Percentiles rank a stretch among this genome's conserved stretches.
phyloP scores from a whole-genome alignment of 2,797 vertebrate species.

The Morus bassanus region DNA sequence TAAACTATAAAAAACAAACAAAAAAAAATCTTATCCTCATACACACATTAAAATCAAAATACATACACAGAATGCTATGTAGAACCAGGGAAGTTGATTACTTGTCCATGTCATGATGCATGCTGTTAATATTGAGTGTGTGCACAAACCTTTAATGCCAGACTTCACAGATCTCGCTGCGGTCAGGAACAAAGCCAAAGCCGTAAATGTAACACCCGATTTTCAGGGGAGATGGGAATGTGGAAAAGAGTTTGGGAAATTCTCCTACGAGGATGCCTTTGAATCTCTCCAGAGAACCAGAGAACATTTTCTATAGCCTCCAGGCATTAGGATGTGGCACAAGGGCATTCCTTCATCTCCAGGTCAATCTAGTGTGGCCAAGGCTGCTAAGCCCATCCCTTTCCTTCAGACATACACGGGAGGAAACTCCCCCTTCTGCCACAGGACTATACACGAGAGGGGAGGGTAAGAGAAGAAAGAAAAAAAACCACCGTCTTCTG shows the following conservation, averaged over 20 bases:
- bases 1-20: neutral
- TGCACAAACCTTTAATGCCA: neutral
- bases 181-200: slow-evolving; percentile 42
- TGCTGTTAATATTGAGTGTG: neutral
- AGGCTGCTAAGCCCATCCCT: slow-evolving; percentile 32
- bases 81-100: neutral
- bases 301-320: neutral
- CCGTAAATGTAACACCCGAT: slow-evolving; percentile 33
- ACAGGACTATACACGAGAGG: neutral
- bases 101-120: neutral
- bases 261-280: neutral
- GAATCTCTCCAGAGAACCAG: neutral
- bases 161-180: neutral
- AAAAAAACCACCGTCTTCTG: neutral
- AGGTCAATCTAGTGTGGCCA: neutral
- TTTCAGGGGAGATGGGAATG: slow-evolving; percentile 25
- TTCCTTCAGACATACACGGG: slow-evolving; percentile 5
- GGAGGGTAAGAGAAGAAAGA: slow-evolving; percentile 6
- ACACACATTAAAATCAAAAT: neutral
- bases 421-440: slow-evolving; percentile 35
- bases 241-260: slow-evolving; percentile 44
- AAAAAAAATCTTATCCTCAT: neutral
- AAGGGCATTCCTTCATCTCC: slow-evolving; percentile 14
- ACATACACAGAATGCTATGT: neutral
- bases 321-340: neutral